These are phyloP conservation scores for Pristionchus arcanus DNA, from an alignment of 2,888 invertebrate species.

Conservation along the genomic window DNA sequence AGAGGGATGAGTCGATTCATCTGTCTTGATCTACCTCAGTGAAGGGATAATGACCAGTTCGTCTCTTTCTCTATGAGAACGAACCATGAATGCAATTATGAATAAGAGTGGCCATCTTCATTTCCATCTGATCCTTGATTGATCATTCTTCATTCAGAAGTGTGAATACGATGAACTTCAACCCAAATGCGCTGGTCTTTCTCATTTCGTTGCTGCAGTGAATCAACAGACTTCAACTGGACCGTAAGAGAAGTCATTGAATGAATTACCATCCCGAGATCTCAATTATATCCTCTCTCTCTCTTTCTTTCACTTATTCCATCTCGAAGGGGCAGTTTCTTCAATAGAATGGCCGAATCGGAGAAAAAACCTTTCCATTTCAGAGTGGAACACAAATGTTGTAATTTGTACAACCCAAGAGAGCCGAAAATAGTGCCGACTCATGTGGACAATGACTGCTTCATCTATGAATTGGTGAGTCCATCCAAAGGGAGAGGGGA, in stretches of 20 bases:
- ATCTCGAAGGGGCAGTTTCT: neutral
- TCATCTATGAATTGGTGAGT: slow-evolving; percentile 74
- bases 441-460: slow-evolving; percentile 78
- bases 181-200: slow-evolving; percentile 76
- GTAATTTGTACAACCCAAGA: slow-evolving; percentile 72
- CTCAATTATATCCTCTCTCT: neutral
- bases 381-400: slow-evolving; percentile 77
- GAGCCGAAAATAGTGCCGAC: slow-evolving; percentile 67
- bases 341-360: no score
- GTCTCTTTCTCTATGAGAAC: neutral
- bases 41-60: slow-evolving; percentile 19
- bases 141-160: slow-evolving; percentile 61
- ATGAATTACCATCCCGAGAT: slow-evolving; percentile 3
- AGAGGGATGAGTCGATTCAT: slow-evolving; percentile 14
- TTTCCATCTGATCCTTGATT: neutral
- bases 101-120: neutral
- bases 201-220: slow-evolving; percentile 78
- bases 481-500: no score
- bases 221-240: slow-evolving; percentile 72
- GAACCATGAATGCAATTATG: slow-evolving; percentile 3
- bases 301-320: neutral
- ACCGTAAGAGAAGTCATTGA: slow-evolving; percentile 66
- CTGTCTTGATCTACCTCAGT: slow-evolving; percentile 17
- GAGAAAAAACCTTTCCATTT: slow-evolving; percentile 38
- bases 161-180: slow-evolving; percentile 77